phyloP scores from a whole-genome alignment of 2,888 invertebrate genomes.

The Lasius platythorax region DNA sequence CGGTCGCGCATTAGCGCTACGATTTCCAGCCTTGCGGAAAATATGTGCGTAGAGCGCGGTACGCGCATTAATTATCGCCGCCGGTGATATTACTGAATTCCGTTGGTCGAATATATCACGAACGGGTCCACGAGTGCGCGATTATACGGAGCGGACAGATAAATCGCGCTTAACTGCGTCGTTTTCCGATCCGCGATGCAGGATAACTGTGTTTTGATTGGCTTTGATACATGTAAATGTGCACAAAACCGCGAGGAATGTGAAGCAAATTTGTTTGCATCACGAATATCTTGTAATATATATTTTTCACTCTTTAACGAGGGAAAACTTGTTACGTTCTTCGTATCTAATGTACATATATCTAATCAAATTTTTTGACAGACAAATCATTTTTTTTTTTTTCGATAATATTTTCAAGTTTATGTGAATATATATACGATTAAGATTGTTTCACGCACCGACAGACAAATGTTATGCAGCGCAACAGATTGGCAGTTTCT shows the following conservation, averaged over 20 bases:
- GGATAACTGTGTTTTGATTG: neutral
- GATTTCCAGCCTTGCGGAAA: slow-evolving; percentile 66
- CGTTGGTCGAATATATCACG: slow-evolving; percentile 63
- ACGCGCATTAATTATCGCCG: slow-evolving; percentile 66
- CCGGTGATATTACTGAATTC: slow-evolving; percentile 70
- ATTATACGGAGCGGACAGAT: slow-evolving; percentile 37
- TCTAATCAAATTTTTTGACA: neutral
- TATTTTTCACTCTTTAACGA: neutral
- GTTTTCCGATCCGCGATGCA: slow-evolving; percentile 7
- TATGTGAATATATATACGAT: neutral
- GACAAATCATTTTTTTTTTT: neutral
- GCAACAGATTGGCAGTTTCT: neutral
- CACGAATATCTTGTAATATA: neutral
- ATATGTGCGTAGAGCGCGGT: slow-evolving; percentile 62
- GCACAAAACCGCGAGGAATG: neutral
- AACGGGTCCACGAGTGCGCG: neutral
- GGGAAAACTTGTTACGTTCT: neutral
- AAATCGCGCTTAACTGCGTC: slow-evolving; percentile 45
- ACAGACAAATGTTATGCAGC: neutral
- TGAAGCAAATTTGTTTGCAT: slow-evolving; percentile 7
- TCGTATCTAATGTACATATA: neutral
- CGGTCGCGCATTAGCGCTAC: slow-evolving; percentile 59
- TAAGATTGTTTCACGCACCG: neutral
- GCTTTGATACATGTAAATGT: neutral
- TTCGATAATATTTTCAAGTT: neutral